Evolutionary conservation across 2,888 invertebrate genomes (phyloP), one percentile per base, ranked within the genome.

Genomic region (Diplazon laetatorius): DNA sequence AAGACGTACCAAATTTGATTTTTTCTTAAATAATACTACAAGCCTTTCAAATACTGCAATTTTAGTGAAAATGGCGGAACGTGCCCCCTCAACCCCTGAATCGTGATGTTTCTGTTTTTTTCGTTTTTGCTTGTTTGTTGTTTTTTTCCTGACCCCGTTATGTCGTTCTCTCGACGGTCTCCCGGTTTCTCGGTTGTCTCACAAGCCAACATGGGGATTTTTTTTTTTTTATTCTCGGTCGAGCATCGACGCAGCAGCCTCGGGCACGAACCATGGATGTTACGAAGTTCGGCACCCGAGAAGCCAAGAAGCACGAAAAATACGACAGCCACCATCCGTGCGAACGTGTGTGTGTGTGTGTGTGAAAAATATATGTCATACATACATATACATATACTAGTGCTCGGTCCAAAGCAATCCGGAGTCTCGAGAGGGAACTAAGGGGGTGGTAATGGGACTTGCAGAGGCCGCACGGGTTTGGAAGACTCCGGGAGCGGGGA

Each of bases 371-470:
- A 46, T 46, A 1, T 14, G 14, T 44, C n/a, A 46, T 14, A n/a
- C 12, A 22, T 44, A 62, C 55, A 46, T 20, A 55, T 50, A 12
- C 57, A 25, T 50, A 62, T 57, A 37, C 48, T 60, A 60, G 46
- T 63, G 50, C 72, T 68, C 52, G n/a, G 71, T 75, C 65, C 46
- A 46, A 39, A 39, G 46, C 59, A 55, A 48, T 57, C 18, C 69
- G 22, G 46, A 71, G 75, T 78, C 81, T 80, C 80, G 48, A 74
- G 76, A 66, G 80, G 78, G 74, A 66, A 69, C 42, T 52, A 75
- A 82, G 69, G 77, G 82, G 80, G 82, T 82, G 82, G 82, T 80
- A 82, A 83, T 83, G 79, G 80, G 72, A 79, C 82, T 82, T 76
- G 79, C 76, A 76, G 78, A 72, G 76, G 77, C 77, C 62, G 78